Base-by-base conservation (phyloP, 2,113 vertebrate genomes). In the Hippocampus zosterae region DNA sequence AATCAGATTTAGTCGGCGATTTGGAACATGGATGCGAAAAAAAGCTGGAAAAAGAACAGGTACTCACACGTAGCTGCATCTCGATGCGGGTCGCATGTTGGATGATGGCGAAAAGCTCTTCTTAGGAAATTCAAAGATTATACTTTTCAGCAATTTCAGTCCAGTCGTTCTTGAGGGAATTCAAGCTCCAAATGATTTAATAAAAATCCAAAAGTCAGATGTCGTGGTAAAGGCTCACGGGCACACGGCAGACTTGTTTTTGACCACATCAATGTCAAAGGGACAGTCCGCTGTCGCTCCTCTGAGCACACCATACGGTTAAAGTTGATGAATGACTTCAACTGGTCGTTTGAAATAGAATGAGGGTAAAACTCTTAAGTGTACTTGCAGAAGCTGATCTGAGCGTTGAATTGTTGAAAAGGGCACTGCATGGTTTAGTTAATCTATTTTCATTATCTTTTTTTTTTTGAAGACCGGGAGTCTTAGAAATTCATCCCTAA, bases 11-110 rank as follows among this genome's bases (percentile, higher is more conserved):
- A 7, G 13, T 29, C 15, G 16, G 10, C 12, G 2, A 48, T 48
- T 19, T 50, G 55, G 8, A 27, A 59, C 2, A 29, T 60, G 1
- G 57, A 27, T 18, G 15, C 16, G 5, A 23, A 69, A 29, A 21
- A 65, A 25, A 62, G 19, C 41, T 11, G 12, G 11, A 12, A 41
- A 25, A 37, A 40, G 46, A 72, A n/a, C 19, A 62, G 67, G 19
- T 68, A 91, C 91, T 92, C 70, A 93, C 92, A 92, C 80, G 81
- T 91, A 93, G 81, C 91, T 86, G 62, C 90, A 75, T 77, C 84
- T 82, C 37, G 86, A 88, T 44, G 89, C 64, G 77, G 86, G 53
- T 70, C 84, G 84, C 92, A 93, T 93, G 81, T 77, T 92, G 86
- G 74, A 87, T 70, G 73, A 18, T 77, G 73, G 52, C 68, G 52